Evolutionary conservation across 2,797 vertebrate species (phyloP).

Genomic region (Artibeus jamaicensis): DNA sequence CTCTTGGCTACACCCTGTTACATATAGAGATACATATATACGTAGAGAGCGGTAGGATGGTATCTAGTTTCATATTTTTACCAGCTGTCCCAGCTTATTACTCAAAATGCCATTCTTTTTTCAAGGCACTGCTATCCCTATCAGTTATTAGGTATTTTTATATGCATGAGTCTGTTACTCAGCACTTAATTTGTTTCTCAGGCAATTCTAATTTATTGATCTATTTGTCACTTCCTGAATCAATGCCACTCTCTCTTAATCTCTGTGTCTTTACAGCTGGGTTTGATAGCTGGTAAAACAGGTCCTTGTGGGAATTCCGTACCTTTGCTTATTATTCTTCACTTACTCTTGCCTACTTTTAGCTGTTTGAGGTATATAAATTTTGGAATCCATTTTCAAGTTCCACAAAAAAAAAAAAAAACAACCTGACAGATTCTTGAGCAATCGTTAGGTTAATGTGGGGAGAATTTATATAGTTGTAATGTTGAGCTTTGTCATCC

Average conservation of each 20-base stretch:
- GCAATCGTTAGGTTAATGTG: not conserved
- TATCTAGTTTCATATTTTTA: not conserved
- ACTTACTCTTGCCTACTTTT: not conserved
- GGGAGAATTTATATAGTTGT: not conserved
- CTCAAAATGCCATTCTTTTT: not conserved
- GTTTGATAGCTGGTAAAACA: not conserved
- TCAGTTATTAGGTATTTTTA: not conserved
- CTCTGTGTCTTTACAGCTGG: not conserved
- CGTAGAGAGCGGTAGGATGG: not conserved
- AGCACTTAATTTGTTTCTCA: not conserved
- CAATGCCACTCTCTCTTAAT: not conserved
- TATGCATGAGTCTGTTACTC: not conserved
- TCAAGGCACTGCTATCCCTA: not conserved
- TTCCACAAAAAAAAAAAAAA: not conserved
- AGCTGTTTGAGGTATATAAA: not conserved
- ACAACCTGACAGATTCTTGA: not conserved
- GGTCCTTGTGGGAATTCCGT: not conserved
- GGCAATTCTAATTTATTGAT: not conserved
- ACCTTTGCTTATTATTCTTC: not conserved
- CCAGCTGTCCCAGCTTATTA: not conserved
- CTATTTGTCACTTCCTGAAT: not conserved
- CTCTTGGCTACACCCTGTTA: too few relatives aligned
- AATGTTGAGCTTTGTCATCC: not conserved
- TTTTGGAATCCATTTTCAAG: not conserved
- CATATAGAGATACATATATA: too few relatives aligned